phyloP scores from a whole-genome alignment of 2,797 vertebrate genomes.

The Ficedula albicollis region DNA sequence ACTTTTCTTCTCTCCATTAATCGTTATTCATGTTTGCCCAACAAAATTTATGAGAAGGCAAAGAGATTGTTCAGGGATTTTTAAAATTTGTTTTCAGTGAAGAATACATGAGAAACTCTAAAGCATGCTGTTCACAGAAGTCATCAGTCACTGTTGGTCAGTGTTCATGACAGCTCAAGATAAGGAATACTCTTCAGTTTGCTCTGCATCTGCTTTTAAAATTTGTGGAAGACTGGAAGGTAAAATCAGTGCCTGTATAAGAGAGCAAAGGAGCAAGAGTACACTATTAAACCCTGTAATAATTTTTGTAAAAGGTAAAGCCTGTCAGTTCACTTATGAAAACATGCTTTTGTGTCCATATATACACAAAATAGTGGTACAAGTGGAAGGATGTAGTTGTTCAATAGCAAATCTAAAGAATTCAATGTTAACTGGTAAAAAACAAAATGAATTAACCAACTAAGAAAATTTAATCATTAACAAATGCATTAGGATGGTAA shows the following conservation, averaged over 20 bases:
- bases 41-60: not conserved
- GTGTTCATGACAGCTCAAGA: not conserved
- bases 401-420: not conserved
- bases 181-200: not conserved
- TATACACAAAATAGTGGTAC: not conserved
- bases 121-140: not conserved
- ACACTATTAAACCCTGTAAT: not conserved
- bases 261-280: not conserved
- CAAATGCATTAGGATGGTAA: not conserved
- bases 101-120: not conserved
- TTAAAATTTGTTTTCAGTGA: not conserved
- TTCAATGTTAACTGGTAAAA: not conserved
- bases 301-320: not conserved
- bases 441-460: not conserved
- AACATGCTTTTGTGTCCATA: not conserved
- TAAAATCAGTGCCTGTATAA: not conserved
- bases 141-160: not conserved
- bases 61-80: not conserved
- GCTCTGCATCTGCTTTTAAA: not conserved
- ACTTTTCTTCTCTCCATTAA: not conserved
- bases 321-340: not conserved
- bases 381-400: not conserved
- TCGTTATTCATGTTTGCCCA: not conserved
- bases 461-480: not conserved
- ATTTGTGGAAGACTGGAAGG: not conserved